Evolutionary conservation across 2,113 vertebrate species (phyloP).

Genomic region (Phalacrocorax pelagicus): DNA sequence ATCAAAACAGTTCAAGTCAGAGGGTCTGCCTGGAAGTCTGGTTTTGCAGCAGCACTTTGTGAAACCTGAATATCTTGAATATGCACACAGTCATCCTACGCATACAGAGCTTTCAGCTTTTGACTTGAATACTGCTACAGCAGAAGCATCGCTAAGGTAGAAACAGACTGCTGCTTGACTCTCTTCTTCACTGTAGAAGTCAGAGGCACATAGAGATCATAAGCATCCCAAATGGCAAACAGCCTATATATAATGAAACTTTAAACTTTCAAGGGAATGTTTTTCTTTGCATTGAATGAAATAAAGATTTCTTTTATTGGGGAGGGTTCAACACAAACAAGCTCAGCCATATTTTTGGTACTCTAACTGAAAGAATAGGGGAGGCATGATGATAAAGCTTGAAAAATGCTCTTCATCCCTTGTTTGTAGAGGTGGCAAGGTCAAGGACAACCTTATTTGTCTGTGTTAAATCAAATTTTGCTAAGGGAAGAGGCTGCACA

Average conservation of each 20-base stretch:
- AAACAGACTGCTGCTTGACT: not conserved
- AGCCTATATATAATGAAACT: not conserved
- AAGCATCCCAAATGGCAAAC: not conserved
- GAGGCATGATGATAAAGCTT: not conserved
- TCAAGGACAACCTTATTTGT: not conserved
- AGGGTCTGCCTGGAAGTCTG: conserved; percentile 7
- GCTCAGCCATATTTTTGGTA: not conserved
- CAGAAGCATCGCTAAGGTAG: not conserved
- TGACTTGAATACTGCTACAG: not conserved
- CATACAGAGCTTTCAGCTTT: not conserved
- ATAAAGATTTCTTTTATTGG: not conserved
- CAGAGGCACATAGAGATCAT: not conserved
- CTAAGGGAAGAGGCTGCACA: not conserved
- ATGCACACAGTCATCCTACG: not conserved
- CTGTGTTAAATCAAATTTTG: not conserved
- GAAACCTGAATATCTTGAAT: not conserved
- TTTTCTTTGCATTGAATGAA: not conserved
- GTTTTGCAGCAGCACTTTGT: not conserved
- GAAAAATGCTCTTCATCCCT: not conserved
- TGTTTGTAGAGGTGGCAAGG: not conserved
- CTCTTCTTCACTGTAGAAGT: not conserved
- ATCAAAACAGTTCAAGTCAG: not conserved
- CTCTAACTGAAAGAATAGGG: not conserved
- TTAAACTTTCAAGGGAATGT: not conserved
- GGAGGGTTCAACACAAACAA: not conserved